Evolutionary conservation across 2,797 vertebrate genomes (phyloP).

Genomic region (Anisognathus igniventris): DNA sequence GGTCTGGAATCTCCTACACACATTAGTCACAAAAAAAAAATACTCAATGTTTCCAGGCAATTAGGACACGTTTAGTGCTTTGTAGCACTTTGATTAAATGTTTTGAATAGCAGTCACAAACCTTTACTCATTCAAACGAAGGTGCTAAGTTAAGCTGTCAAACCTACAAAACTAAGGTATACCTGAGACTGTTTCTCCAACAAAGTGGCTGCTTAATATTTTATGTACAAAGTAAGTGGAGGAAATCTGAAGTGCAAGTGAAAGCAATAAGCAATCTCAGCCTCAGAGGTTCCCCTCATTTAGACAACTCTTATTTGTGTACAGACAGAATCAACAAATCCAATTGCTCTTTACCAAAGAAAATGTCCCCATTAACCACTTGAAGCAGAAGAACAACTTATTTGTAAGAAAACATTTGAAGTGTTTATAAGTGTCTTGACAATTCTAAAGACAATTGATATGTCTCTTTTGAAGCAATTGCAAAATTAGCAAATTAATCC

Average conservation of each 20-base stretch:
- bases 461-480: background rate
- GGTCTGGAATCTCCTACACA: background rate
- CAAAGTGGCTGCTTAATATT: background rate
- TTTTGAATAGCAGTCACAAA: background rate
- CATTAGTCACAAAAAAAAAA: background rate
- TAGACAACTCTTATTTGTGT: background rate
- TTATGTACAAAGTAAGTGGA: background rate
- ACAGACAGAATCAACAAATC: conserved; percentile 20
- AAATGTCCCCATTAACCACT: conserved; percentile 19
- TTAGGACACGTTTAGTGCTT: background rate
- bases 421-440: background rate
- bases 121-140: background rate
- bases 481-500: conserved; percentile 16
- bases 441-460: conserved; percentile 14
- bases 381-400: conserved; percentile 10
- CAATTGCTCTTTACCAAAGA: background rate
- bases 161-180: background rate
- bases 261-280: background rate
- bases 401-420: background rate
- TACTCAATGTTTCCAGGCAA: background rate
- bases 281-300: background rate
- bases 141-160: background rate
- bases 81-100: background rate
- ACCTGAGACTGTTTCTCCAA: background rate
- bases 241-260: background rate